phyloP scores from a whole-genome alignment of 2,797 vertebrate genomes.

The Pterois miles region DNA sequence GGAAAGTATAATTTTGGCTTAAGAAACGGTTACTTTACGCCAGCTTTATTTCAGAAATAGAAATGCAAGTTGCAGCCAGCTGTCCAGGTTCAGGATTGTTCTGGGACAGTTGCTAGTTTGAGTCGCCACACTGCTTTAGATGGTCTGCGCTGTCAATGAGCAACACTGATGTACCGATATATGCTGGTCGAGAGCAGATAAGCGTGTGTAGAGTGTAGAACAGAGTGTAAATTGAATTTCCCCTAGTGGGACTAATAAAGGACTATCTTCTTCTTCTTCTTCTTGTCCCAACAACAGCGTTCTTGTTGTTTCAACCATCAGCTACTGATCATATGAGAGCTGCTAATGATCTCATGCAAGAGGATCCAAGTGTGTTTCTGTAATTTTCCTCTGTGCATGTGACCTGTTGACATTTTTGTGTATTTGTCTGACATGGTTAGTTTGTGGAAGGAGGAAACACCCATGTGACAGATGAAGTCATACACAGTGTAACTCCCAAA shows the following conservation, averaged over 20 bases:
- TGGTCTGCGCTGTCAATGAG: neutral
- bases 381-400: slow-evolving; percentile 7
- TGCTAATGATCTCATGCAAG: slow-evolving; percentile 54
- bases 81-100: neutral
- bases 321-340: slow-evolving; percentile 70
- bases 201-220: too few species aligned
- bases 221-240: too few species aligned
- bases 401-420: slow-evolving; percentile 13
- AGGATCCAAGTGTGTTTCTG: neutral
- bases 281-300: slow-evolving; percentile 46
- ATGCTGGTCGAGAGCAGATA: neutral
- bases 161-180: neutral
- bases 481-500: neutral
- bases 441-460: neutral
- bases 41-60: neutral
- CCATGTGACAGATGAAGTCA: slow-evolving; percentile 1
- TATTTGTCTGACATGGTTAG: neutral
- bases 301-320: slow-evolving; percentile 56
- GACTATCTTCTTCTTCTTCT: too few species aligned
- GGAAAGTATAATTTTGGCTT: too few species aligned
- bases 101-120: neutral
- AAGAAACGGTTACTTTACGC: too few species aligned
- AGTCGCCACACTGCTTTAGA: neutral
- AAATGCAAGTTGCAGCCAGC: neutral
- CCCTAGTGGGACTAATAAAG: too few species aligned